Conservation (phyloP, 2,888 invertebrate genomes). For the Lycaena phlaeas region DNA sequence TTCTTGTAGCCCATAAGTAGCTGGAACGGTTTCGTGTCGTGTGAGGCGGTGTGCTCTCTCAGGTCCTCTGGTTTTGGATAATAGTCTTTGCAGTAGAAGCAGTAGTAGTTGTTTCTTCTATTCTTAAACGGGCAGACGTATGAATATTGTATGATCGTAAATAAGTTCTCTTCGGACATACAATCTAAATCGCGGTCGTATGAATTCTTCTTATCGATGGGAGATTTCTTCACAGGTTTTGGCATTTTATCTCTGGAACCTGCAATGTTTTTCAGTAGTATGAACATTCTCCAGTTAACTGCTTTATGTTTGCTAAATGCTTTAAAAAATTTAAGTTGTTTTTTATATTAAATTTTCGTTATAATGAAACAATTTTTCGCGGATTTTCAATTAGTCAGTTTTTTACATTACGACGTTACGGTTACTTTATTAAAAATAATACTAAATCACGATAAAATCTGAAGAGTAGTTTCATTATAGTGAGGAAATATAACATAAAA, state of each 20-base stretch:
- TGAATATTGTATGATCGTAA: slow-evolving; percentile 57
- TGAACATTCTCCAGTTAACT: too few species aligned
- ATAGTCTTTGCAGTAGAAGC: slow-evolving; percentile 62
- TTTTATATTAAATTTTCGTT: too few species aligned
- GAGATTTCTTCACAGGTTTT: slow-evolving; percentile 20
- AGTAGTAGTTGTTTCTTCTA: slow-evolving; percentile 56
- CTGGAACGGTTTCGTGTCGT: slow-evolving; percentile 60
- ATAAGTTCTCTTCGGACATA: slow-evolving; percentile 58
- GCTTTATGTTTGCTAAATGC: too few species aligned
- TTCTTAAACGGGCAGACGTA: slow-evolving; percentile 62
- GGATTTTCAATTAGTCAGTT: too few species aligned
- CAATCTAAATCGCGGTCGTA: slow-evolving; percentile 56
- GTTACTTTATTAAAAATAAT: too few species aligned
- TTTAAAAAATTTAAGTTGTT: too few species aligned
- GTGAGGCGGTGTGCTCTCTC: slow-evolving; percentile 50
- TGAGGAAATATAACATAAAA: too few species aligned
- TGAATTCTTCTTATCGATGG: slow-evolving; percentile 46
- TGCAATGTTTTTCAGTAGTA: too few species aligned
- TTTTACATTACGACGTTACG: too few species aligned
- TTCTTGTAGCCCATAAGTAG: slow-evolving; percentile 57
- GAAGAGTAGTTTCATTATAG: too few species aligned
- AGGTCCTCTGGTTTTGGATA: slow-evolving; percentile 58
- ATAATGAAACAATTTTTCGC: too few species aligned
- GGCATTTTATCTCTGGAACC: slow-evolving; percentile 12
- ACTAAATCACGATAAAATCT: too few species aligned